Base-by-base conservation (phyloP, 92 coral and sea anemone species). In the Scolanthus callimorphus region DNA sequence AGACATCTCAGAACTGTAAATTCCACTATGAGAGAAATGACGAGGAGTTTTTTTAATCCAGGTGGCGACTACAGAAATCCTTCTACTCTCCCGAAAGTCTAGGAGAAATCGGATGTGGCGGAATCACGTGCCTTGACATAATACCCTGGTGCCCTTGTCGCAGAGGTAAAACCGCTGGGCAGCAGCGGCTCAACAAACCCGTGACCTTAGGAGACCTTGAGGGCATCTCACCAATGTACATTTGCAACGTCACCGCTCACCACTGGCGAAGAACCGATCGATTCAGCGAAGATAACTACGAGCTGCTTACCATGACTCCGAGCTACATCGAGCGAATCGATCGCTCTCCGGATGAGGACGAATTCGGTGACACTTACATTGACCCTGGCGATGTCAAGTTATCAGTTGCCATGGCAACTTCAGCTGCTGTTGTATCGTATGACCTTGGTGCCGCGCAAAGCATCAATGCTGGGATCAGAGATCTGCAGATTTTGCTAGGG, bases 321-420 rank as follows among this genome's bases (percentile, higher is more conserved):
- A 68, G 73, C 34, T 45, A 51, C 23, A 60, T 85, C 2, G 87
- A 80, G 43, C 48, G 87, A 39, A 65, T 85, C 43, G 94, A 85
- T 49, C 65, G 67, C 21, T 23, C 37, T 9, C 59, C 17, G 10
- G 73, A 57, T 1, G 58, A 74, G n/a, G 57, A 63, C 6, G 65
- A 77, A 74, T 90, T 90, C 63, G 75, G 24, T 20, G 20, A 39
- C 20, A 72, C 70, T 20, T 58, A 79, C 34, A 65, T 90, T 13
- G 47, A 63, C 19, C 90, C 97, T 2, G 27, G 51, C 20, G 95
- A 90, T 28, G 59, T 90, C 44, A 73, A 82, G 54, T 58, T 90
- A 2, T 82, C 95, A 1, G 80, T 71, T 31, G 92, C 92, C 71
- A 85, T 90, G 95, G 89, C 90, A 54, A 69, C 90, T 0, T 90